These are phyloP conservation scores for Chamaea fasciata DNA, from an alignment of 2,113 vertebrate species.

Conservation along the genomic window DNA sequence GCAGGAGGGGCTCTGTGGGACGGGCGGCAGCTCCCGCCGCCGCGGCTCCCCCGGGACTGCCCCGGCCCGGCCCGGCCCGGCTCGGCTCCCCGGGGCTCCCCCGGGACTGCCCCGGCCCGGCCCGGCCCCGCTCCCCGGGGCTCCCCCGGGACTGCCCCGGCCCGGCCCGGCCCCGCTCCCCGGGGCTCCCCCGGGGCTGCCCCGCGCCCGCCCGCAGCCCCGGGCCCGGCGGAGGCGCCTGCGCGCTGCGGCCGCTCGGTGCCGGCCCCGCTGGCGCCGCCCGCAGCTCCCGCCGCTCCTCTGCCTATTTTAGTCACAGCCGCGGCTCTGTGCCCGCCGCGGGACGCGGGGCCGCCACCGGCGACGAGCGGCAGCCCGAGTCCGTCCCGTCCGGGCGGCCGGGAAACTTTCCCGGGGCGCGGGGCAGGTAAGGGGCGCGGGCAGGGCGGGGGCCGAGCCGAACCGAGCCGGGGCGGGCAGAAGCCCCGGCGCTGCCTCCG, in stretches of 20 bases:
- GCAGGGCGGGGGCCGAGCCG: too few relatives aligned
- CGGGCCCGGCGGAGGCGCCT: slow-evolving; percentile 34
- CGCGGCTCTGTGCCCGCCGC: neutral
- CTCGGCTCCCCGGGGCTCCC: too few relatives aligned
- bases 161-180: too few relatives aligned
- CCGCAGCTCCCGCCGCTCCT: neutral
- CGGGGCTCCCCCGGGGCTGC: too few relatives aligned
- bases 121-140: too few relatives aligned
- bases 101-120: too few relatives aligned
- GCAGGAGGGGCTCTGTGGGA: neutral
- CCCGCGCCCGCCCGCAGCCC: neutral
- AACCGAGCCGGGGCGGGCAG: neutral
- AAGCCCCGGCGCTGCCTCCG: neutral
- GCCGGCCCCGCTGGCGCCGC: neutral
- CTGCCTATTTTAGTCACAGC: slow-evolving; percentile 41
- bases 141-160: neutral
- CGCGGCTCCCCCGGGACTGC: too few relatives aligned
- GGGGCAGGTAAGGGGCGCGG: neutral
- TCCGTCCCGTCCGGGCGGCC: neutral
- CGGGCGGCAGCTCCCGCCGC: neutral
- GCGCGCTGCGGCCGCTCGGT: slow-evolving; percentile 30
- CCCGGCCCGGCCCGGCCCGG: too few relatives aligned
- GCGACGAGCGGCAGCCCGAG: neutral
- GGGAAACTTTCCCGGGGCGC: neutral
- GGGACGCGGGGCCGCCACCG: too few relatives aligned